A percentile compares a stretch with the other conserved stretches of the same genome.
Conservation (phyloP, 2,797 vertebrate species). For the Erethizon dorsatum region DNA sequence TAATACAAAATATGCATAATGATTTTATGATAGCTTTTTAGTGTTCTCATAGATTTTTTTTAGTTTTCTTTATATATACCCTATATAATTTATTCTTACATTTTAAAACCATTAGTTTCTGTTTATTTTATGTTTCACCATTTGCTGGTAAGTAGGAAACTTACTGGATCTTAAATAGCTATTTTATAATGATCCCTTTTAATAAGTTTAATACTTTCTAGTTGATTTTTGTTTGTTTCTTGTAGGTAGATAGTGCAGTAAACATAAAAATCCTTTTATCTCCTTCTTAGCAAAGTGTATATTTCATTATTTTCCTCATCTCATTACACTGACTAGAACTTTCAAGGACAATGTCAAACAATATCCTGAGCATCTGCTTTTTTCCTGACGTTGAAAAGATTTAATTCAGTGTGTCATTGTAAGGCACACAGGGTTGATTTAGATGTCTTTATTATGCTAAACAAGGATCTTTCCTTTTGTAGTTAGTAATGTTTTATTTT, state of each 20-base stretch:
- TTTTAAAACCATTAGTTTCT: slow-evolving; percentile 39
- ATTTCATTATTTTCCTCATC: slow-evolving; percentile 22
- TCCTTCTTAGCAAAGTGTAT: background rate
- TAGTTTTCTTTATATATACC: background rate
- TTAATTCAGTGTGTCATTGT: slow-evolving; percentile 66
- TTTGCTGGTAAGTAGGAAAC: slow-evolving; percentile 14
- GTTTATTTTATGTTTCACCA: background rate
- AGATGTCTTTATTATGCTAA: slow-evolving; percentile 66
- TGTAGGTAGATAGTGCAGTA: background rate
- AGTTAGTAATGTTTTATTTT: slow-evolving; percentile 60
- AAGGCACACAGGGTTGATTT: background rate
- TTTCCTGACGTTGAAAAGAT: slow-evolving; percentile 13
- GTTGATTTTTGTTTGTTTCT: background rate
- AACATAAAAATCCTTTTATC: slow-evolving; percentile 4
- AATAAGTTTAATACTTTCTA: slow-evolving; percentile 26
- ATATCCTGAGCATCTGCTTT: slow-evolving; percentile 51
- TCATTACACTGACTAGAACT: slow-evolving; percentile 39
- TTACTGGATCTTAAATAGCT: slow-evolving; percentile 55
- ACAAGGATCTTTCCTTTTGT: slow-evolving; percentile 53
- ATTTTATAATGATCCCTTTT: slow-evolving; percentile 59
- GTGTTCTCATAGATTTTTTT: background rate
- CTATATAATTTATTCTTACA: background rate
- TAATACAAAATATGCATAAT: background rate
- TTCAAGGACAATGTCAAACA: slow-evolving; percentile 56
- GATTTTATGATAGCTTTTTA: slow-evolving; percentile 36